Evolutionary conservation across 2,797 vertebrate species (phyloP), one percentile per base, ranked within the genome.

Genomic region (Paedocypris micromegethes): DNA sequence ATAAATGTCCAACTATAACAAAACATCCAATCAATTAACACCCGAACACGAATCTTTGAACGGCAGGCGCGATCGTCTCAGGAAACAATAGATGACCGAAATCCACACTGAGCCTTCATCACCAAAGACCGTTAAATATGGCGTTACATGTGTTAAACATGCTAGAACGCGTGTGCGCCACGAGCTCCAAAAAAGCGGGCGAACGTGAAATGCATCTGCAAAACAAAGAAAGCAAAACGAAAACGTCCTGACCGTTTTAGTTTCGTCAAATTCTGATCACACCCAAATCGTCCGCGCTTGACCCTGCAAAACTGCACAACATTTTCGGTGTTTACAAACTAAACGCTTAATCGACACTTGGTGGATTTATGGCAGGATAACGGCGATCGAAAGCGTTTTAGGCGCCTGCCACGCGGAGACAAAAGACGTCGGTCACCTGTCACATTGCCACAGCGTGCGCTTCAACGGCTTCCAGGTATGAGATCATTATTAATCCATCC

Each of bases 51-150:
- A 23, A 23, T 23, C 23, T 23, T 23, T 54, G 41, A 9, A 23
- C 51, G 68, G 54, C 59, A 70, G 39, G 9, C 40, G 5, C 5
- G 47, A 49, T 52, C 54, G 63, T 60, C 40, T 40, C 23, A 23
- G 23, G 53, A 70, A 47, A 70, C 68, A 70, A 70, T 70, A 51
- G 68, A 58, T 64, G 68, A 3, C 46, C 4, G 53, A 57, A 60
- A 70, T 57, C 45, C 52, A 70, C 68, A 56, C 66, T 47, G 9
- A 60, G 40, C 38, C 5, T 37, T 41, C 23, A 51, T 51, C 51
- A 5, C 2, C 49, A 64, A 23, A 45, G 37, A 6, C 3, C 44
- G 46, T 40, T 8, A 8, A 62, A 57, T 3, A 23, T 50, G 41
- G 51, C 45, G 41, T 0, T 6, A 45, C 9, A 64, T 40, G 41